Conservation (phyloP, 1,140 invertebrate species). For the Whitmania pigra region DNA sequence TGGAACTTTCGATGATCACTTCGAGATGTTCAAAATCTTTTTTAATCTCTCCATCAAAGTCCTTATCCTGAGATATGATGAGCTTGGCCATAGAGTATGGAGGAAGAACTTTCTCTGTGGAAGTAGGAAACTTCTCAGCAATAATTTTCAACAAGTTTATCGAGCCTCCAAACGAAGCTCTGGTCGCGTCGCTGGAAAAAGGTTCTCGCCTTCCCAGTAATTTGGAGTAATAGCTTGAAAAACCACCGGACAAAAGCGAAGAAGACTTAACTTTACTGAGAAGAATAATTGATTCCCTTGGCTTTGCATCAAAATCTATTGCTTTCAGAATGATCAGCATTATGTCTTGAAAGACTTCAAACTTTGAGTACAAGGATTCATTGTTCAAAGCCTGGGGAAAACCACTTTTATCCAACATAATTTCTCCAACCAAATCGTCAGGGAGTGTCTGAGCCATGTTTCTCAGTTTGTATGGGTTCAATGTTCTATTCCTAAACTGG, state of each 20-base stretch:
- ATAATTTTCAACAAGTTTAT: background rate
- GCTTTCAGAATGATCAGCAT: background rate
- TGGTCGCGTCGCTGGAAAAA: background rate
- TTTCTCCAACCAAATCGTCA: background rate
- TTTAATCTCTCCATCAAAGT: background rate
- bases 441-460: background rate
- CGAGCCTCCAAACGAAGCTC: background rate
- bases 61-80: background rate
- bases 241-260: background rate
- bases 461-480: background rate
- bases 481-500: background rate
- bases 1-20: background rate
- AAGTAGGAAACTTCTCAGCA: background rate
- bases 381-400: conserved; percentile 14
- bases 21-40: background rate
- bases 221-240: background rate
- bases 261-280: conserved; percentile 6
- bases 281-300: background rate
- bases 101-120: background rate
- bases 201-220: background rate
- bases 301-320: background rate
- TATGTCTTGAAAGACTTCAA: background rate
- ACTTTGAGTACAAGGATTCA: background rate
- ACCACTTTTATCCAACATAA: conserved; percentile 2
- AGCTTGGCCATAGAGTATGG: background rate